phyloP scores from a whole-genome alignment of 1,140 invertebrate species.

The Pseudobourletiella spinata region DNA sequence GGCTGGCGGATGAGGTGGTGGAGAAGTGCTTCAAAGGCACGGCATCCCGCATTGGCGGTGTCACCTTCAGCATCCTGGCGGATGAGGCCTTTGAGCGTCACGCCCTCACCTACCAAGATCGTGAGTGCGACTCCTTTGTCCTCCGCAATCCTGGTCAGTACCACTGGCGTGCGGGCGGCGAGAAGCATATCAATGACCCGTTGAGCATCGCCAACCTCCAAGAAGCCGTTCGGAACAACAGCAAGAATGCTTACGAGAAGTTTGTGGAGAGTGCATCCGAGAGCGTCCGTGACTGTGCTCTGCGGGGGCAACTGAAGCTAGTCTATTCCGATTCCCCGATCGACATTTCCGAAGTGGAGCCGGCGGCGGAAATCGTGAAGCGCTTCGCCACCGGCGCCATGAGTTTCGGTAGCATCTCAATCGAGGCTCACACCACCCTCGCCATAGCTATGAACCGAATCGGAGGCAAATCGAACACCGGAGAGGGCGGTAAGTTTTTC shows the following conservation, averaged over 20 bases:
- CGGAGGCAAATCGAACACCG: conserved; percentile 93
- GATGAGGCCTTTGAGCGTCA: conserved; percentile 79
- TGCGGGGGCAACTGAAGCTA: conserved; percentile 86
- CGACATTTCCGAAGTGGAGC: conserved; percentile 78
- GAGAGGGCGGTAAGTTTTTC: conserved; percentile 67
- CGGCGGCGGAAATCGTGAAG: conserved; percentile 91
- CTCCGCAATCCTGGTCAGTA: conserved; percentile 86
- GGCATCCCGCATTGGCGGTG: conserved; percentile 87
- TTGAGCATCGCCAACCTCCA: conserved; percentile 84
- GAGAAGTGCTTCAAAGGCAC: conserved; percentile 94
- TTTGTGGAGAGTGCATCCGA: conserved; percentile 81
- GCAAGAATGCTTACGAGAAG: conserved; percentile 70
- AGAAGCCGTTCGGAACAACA: conserved; percentile 78
- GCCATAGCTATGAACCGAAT: conserved; percentile 96
- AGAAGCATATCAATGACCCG: conserved; percentile 97
- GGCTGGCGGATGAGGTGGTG: conserved; percentile 81
- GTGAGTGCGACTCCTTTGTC: conserved; percentile 63
- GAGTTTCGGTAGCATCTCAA: conserved; percentile 86
- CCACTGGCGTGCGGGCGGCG: conserved; percentile 59
- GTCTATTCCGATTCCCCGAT: conserved; percentile 64
- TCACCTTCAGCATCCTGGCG: conserved; percentile 79
- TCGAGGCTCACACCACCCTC: conserved; percentile 89
- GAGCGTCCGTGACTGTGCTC: conserved; percentile 74
- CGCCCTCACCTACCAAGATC: conserved; percentile 62
- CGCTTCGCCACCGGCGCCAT: conserved; percentile 58